Conservation (phyloP, 2,888 invertebrate genomes). For the Habroteleia sp. region DNA sequence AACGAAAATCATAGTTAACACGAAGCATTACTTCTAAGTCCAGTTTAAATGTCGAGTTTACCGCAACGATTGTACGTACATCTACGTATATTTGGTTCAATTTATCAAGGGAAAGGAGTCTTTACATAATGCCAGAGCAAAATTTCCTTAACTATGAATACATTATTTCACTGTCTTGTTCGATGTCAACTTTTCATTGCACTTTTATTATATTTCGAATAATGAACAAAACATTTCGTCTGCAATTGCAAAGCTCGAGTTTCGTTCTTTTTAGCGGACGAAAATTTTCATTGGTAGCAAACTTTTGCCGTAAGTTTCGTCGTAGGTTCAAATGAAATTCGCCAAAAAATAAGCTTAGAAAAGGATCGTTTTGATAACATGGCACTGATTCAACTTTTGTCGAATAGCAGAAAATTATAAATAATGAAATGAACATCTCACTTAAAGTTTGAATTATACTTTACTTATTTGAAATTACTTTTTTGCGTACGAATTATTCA, state of each 20-base stretch:
- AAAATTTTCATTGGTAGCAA: slow-evolving; percentile 1
- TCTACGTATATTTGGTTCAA: not conserved
- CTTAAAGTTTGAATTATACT: no score
- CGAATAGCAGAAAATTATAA: no score
- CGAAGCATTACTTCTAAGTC: slow-evolving; percentile 2
- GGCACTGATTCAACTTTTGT: not conserved
- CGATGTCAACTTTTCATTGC: slow-evolving; percentile 22
- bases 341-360: slow-evolving; percentile 10
- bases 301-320: slow-evolving; percentile 2
- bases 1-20: not conserved
- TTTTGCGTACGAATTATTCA: no score
- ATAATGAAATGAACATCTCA: no score
- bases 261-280: not conserved
- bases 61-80: slow-evolving; percentile 13
- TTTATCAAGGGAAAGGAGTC: no score
- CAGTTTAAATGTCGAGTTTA: slow-evolving; percentile 13
- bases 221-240: slow-evolving; percentile 15
- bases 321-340: slow-evolving; percentile 8
- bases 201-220: slow-evolving; percentile 7
- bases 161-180: slow-evolving; percentile 27
- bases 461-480: no score
- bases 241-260: not conserved
- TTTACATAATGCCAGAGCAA: not conserved
- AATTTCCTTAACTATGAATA: slow-evolving; percentile 26
- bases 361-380: slow-evolving; percentile 12